Evolutionary conservation across 2,888 invertebrate genomes (phyloP), one percentile per base, ranked within the genome.

Genomic region (Tortricodes alternella): DNA sequence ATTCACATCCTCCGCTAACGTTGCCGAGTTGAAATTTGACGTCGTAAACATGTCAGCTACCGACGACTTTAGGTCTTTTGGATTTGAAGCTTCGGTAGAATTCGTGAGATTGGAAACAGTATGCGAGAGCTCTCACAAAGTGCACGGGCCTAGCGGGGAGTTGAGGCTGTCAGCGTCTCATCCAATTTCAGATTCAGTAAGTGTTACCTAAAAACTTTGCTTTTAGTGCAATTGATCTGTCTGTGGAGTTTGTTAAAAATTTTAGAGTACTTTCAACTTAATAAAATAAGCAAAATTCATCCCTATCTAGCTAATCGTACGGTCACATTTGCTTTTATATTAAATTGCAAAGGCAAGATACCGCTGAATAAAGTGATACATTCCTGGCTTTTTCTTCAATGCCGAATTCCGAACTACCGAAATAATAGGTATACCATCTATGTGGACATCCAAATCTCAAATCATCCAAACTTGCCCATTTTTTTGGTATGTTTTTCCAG

Each of bases 61-160:
- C 13, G 96, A 97, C 73, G 96, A 98, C 89, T 96, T 96, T 77
- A 93, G 96, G 57, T 94, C 95, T 43, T 92, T 97, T 64, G 95
- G 94, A 73, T 96, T 97, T 80, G 96, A 97, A 78, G 97, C 95
- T 4, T 93, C 93, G 35, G 97, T 95, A 82, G 96, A 96, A 76
- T 96, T 96, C 68, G 92, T 96, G 8, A 93, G 95, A 69, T 89
- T 93, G 39, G 93, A 93, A n/a, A 92, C 93, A 0, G 92, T 92
- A 18, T 96, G 96, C 73, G 92, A 93, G 59, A 93, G 93, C 64
- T 93, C 94, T 41, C 92, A 95, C 65, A 91, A 93, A 64, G 93
- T 95, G 49, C 92, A 92, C 55, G 96, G 96, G 0, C 92, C 96
- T 3, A 96, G 95, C 67, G 97, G 97, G 0, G 94, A 95, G 66